Percentiles rank a stretch among this genome's conserved stretches.
These are phyloP conservation scores for Panurus biarmicus DNA, from an alignment of 2,113 vertebrate species.

Conservation along the genomic window DNA sequence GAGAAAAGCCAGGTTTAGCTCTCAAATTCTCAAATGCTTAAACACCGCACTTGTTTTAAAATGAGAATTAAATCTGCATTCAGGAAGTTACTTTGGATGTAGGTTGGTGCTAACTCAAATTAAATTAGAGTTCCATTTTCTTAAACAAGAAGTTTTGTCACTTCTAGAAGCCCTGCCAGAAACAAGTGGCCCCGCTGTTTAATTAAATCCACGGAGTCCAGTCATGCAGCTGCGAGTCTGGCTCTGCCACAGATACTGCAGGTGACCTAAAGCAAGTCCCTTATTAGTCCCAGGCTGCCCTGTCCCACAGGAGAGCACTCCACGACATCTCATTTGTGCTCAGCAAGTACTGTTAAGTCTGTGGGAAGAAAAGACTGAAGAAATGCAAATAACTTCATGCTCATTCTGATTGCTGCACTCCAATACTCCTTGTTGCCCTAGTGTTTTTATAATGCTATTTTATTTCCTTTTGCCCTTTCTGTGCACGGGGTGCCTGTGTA, in stretches of 20 bases:
- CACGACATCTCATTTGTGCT: not conserved
- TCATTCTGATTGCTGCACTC: not conserved
- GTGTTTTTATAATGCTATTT: not conserved
- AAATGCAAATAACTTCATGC: not conserved
- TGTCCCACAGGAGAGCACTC: not conserved
- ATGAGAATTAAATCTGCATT: not conserved
- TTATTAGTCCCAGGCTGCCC: not conserved
- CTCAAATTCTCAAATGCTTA: not conserved
- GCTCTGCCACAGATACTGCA: not conserved
- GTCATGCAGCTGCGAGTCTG: accelerated
- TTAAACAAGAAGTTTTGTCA: not conserved
- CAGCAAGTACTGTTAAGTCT: not conserved
- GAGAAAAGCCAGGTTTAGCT: not conserved
- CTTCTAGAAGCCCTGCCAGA: not conserved
- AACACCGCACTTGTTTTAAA: not conserved
- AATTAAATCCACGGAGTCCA: not conserved
- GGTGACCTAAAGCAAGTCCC: not conserved
- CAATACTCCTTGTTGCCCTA: not conserved
- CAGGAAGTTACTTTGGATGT: not conserved
- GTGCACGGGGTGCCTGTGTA: not conserved
- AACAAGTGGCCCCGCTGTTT: not conserved
- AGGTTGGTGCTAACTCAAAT: not conserved
- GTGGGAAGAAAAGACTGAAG: not conserved
- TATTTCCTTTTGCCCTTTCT: not conserved
- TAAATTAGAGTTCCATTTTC: not conserved